Evolutionary conservation across 2,113 vertebrate species (phyloP), one percentile per base, ranked within the genome.

Genomic region (Myrmophylax atrothorax): DNA sequence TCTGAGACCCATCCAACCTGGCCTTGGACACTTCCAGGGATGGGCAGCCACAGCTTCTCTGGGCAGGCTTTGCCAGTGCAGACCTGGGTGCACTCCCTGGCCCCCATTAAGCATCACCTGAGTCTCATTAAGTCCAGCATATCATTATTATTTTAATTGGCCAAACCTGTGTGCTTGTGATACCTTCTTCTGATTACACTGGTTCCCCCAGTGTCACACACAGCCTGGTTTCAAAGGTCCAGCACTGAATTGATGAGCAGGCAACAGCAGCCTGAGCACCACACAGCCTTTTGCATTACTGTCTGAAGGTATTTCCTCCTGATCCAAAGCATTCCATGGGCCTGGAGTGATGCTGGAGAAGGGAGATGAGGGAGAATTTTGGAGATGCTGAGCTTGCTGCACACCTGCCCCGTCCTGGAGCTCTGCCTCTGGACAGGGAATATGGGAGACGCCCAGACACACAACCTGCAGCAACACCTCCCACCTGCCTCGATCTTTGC

Each of bases 1-100:
- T 75, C 77, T 60, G 53, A 67, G 60, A 18, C 14, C 53, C 0
- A 0, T 53, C 53, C 69, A 68, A 0, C 7, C n/a, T 75, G 87
- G 18, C 53, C 53, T 53, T 6, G 62, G n/a, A 22, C 53, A 75
- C 19, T 47, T 7, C 7, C 46, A 89, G 11, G 42, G 42, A 72
- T 31, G 55, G 40, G n/a, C 38, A 55, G 62, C 70, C 78, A 40
- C 38, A 62, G 47, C 14, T 83, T 12, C 62, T 26, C n/a, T 38
- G 35, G 35, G 16, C 10, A 60, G 7, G 9, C 58, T 17, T n/a
- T 53, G 46, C 44, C 47, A 52, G 46, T 12, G 31, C 50, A 74
- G 42, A 53, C 28, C 56, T 60, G 75, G 49, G 56, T 9, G 29
- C 16, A 5, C 4, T n/a, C 25, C 37, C 42, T 29, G 10, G 23